Percentiles rank a stretch among this genome's conserved stretches.
Conservation (phyloP, 2,888 invertebrate genomes). For the Nezara viridula region DNA sequence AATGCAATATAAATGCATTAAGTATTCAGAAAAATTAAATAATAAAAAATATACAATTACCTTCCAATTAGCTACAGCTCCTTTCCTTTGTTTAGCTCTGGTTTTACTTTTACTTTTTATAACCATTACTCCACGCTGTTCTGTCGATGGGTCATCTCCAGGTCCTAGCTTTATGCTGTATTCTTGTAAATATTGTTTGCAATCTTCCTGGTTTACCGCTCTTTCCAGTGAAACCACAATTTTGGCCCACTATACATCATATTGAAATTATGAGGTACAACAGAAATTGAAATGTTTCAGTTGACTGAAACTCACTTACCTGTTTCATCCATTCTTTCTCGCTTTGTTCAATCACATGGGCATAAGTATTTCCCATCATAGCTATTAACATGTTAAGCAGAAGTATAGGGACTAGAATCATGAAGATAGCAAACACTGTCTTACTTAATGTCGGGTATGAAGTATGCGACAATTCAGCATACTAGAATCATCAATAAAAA, state of each 20-base stretch:
- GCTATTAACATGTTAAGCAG: conserved; percentile 98
- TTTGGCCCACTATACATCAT: conserved; percentile 90
- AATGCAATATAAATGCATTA: no score
- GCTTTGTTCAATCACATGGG: conserved; percentile 96
- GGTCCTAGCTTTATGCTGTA: conserved; percentile 94
- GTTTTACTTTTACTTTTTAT: conserved; percentile 98
- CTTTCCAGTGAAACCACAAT: conserved; percentile 97
- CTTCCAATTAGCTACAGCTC: conserved; percentile 98
- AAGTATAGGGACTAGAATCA: conserved; percentile 97
- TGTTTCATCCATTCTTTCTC: conserved; percentile 99
- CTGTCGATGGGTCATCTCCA: conserved; percentile 85
- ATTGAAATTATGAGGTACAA: neutral
- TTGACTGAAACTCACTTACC: conserved; percentile 70
- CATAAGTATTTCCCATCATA: conserved; percentile 99
- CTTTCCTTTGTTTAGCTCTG: conserved; percentile 94
- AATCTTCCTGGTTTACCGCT: conserved; percentile 90
- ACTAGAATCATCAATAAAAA: conserved; percentile 74
- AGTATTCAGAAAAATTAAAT: neutral
- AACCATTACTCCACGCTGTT: conserved; percentile 95
- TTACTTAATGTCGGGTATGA: conserved; percentile 94
- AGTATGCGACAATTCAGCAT: conserved; percentile 89
- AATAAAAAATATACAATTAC: conserved; percentile 70
- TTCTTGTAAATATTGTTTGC: conserved; percentile 91
- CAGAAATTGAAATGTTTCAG: neutral
- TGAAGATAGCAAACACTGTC: conserved; percentile 96